Conservation (phyloP, 53 echinoderm and acorn worm species). For the Henricia sp. region DNA sequence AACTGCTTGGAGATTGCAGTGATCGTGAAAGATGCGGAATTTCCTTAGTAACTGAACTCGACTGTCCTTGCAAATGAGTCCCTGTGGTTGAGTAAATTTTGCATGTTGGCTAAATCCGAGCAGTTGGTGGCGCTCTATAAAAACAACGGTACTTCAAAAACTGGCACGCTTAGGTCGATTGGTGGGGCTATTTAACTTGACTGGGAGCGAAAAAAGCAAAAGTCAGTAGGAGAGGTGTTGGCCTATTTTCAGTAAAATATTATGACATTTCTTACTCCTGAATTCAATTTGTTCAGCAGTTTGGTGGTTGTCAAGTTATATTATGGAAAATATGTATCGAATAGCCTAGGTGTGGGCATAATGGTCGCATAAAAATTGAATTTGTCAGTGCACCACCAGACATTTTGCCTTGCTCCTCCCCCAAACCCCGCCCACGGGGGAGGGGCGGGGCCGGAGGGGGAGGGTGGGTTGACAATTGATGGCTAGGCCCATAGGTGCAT, state of each 20-base stretch:
- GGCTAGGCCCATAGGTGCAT: too few relatives aligned
- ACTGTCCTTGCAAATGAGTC: not conserved
- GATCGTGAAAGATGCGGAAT: constrained; percentile 31
- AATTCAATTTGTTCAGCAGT: too few relatives aligned
- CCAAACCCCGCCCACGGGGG: too few relatives aligned
- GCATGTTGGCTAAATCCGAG: not conserved
- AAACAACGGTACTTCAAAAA: not conserved
- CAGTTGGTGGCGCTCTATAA: constrained; percentile 9
- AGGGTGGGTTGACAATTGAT: too few relatives aligned
- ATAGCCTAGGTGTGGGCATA: too few relatives aligned
- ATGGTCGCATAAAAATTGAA: too few relatives aligned
- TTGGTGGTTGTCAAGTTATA: too few relatives aligned
- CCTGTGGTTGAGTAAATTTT: constrained; percentile 28
- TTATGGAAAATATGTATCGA: too few relatives aligned
- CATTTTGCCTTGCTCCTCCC: too few relatives aligned
- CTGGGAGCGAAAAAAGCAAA: not conserved
- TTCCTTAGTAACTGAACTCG: not conserved
- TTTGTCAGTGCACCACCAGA: too few relatives aligned
- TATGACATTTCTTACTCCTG: too few relatives aligned
- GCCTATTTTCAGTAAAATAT: not conserved
- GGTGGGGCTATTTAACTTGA: not conserved
- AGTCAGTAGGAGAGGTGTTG: not conserved
- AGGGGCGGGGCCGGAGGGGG: too few relatives aligned
- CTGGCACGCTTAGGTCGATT: not conserved
- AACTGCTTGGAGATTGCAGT: constrained; percentile 8